phyloP scores from a whole-genome alignment of 2,888 invertebrate genomes.

The Epistrophe grossulariae region DNA sequence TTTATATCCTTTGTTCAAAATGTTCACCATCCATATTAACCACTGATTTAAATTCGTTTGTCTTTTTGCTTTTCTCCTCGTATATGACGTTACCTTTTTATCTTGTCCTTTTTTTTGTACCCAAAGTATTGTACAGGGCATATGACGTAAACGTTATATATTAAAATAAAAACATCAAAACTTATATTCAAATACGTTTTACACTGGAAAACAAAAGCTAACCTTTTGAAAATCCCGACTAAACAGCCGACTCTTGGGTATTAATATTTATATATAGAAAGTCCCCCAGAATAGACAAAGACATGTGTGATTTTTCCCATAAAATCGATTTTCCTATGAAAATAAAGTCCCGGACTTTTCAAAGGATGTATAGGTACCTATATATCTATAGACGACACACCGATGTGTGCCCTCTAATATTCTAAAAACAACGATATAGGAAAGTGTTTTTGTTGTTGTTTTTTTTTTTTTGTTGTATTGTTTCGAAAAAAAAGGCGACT shows the following conservation, averaged over 20 bases:
- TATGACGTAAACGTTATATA: background rate
- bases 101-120: background rate
- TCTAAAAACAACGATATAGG: conserved; percentile 14
- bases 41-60: background rate
- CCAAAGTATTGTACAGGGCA: background rate
- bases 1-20: background rate
- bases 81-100: background rate
- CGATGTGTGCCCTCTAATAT: background rate
- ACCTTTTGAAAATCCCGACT: conserved; percentile 34
- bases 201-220: conserved; percentile 59
- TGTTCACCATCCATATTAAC: background rate
- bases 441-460: conserved; percentile 19
- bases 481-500: conserved; percentile 38
- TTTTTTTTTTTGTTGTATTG: background rate
- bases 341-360: conserved; percentile 47
- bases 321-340: conserved; percentile 73
- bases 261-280: too few relatives aligned
- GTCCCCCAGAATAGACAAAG: conserved; percentile 19
- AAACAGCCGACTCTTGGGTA: background rate
- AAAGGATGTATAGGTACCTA: conserved; percentile 30
- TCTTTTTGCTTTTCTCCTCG: background rate
- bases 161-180: conserved; percentile 63
- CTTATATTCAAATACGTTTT: conserved; percentile 51
- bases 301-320: conserved; percentile 73
- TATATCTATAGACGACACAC: background rate